Evolutionary conservation across 2,888 invertebrate genomes (phyloP), one percentile per base, ranked within the genome.

Genomic region (Spicauda simplicius): DNA sequence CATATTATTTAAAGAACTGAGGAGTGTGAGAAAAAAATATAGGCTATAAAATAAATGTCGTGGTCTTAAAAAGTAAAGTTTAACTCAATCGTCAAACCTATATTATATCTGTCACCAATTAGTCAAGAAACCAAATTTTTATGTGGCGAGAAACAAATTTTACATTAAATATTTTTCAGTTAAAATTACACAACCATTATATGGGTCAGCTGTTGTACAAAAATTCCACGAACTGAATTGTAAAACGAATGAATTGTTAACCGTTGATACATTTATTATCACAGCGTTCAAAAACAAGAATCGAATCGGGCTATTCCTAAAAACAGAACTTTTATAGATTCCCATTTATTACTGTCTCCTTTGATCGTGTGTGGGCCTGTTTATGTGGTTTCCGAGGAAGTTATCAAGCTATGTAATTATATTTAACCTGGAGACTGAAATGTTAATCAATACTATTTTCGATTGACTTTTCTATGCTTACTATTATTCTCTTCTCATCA

Each of bases 181-280:
- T 60, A 60, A 60, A 60, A 52, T 52, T 53, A 62, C n/a, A 37
- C 30, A 55, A 48, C 55, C 30, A 50, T 64, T 18, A 50, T 41
- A 52, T 64, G 25, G 65, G 61, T 53, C 61, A 62, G 20, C 53
- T 37, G 53, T 37, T 61, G 37, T 20, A 78, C 79, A 76, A 78
- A 81, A 82, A 75, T 84, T 83, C 86, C 76, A 72, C 79, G 87
- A 86, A 90, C 79, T 75, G 74, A 74, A 74, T 77, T 75, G 81
- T 83, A 83, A 82, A 80, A 73, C 72, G 74, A 80, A 83, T 81
- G 80, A 84, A 82, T 85, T 81, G 85, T 84, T 80, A 78, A 78
- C 81, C 80, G 87, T 75, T 86, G 90, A 90, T 88, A 81, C 87
- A 86, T 90, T 90, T 90, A 90, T 90, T 88, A 88, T 89, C 82